Evolutionary conservation across 92 coral and sea anemone genomes (phyloP).

Genomic region (Siderastrea radians): DNA sequence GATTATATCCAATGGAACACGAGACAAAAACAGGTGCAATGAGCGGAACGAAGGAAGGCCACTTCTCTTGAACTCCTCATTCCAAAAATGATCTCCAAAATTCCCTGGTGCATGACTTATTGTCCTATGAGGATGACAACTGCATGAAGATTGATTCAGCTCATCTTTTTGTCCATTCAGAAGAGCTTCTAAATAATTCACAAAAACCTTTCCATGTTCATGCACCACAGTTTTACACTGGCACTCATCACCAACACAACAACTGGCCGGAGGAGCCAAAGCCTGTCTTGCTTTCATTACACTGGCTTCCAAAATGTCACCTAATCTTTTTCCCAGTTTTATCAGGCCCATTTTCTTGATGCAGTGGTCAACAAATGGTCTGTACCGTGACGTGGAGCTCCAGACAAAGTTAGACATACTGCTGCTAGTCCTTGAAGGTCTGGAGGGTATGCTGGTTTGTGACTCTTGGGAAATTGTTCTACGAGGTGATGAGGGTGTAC

Average conservation of each 20-base stretch:
- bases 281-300: conserved; percentile 74
- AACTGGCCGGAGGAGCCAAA: conserved; percentile 27
- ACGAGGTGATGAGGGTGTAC: conserved; percentile 15
- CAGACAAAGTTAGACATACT: conserved; percentile 67
- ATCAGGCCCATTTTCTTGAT: conserved; percentile 94
- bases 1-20: conserved; percentile 86
- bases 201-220: conserved; percentile 54
- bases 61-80: conserved; percentile 72
- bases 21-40: conserved; percentile 82
- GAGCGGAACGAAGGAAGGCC: conserved; percentile 88
- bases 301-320: conserved; percentile 78
- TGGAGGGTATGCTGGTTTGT: conserved; percentile 54
- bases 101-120: conserved; percentile 20
- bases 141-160: conserved; percentile 3
- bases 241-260: conserved; percentile 33
- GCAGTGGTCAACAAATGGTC: conserved; percentile 92
- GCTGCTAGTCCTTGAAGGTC: conserved; percentile 71
- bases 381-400: conserved; percentile 89
- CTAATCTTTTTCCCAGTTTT: conserved; percentile 88
- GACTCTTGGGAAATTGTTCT: conserved; percentile 41
- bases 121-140: conserved; percentile 12
- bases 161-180: conserved; percentile 61
- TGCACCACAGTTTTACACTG: conserved; percentile 39
- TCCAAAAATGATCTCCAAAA: conserved; percentile 53
- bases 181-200: conserved; percentile 64